A percentile compares a stretch with the other conserved stretches of the same genome.
phyloP scores from a whole-genome alignment of 2,797 vertebrate species.

The Distichodus sexfasciatus region DNA sequence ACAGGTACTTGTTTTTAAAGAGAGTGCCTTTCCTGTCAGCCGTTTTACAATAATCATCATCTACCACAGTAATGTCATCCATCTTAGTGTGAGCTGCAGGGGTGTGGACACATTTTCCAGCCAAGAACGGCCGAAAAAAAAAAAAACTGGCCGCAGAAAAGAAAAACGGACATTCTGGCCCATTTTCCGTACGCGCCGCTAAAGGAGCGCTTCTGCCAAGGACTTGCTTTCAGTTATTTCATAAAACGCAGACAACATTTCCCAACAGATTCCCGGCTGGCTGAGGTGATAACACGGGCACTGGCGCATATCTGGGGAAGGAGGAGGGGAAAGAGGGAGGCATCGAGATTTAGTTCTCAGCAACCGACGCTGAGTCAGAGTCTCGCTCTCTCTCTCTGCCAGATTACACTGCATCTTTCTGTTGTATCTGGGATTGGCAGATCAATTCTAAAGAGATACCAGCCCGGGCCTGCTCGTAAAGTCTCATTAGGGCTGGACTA shows the following conservation, averaged over 20 bases:
- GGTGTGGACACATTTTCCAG: not conserved
- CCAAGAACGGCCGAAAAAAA: not conserved
- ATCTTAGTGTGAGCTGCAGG: not conserved
- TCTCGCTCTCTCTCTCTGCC: not conserved
- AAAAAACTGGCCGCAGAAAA: not conserved
- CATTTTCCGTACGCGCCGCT: not conserved
- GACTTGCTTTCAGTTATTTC: conserved; percentile 15
- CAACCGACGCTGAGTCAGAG: conserved; percentile 37
- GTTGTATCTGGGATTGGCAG: conserved; percentile 31
- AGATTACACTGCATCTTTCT: conserved; percentile 40
- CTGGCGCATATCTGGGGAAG: conserved; percentile 14
- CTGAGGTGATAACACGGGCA: conserved; percentile 25
- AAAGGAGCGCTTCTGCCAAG: conserved; percentile 16
- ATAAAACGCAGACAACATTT: conserved; percentile 34
- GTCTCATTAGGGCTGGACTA: too few relatives aligned
- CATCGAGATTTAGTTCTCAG: conserved; percentile 49
- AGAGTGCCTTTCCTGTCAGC: too few relatives aligned
- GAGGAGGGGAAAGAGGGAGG: conserved; percentile 38
- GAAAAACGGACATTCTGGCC: not conserved
- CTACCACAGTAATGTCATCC: not conserved
- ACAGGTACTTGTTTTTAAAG: not conserved
- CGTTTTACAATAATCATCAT: too few relatives aligned
- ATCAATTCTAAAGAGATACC: conserved; percentile 35
- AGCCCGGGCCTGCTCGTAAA: not conserved
- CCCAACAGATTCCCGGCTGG: conserved; percentile 48